Percentiles rank a stretch among this genome's conserved stretches.
These are phyloP conservation scores for Cotesia glomerata DNA, from an alignment of 1,140 invertebrate genomes.

Conservation along the genomic window DNA sequence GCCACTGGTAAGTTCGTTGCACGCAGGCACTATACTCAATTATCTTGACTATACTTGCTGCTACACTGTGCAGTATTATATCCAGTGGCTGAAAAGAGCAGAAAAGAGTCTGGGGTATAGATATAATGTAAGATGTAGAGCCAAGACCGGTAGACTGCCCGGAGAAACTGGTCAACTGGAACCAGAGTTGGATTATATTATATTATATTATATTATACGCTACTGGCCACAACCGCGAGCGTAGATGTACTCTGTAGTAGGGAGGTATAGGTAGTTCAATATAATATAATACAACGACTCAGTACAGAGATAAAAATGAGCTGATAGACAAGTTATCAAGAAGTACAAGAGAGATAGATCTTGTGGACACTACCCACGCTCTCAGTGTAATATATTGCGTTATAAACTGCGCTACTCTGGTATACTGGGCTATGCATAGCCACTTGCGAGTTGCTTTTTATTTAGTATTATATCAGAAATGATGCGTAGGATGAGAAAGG, in stretches of 20 bases:
- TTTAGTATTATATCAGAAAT: background rate
- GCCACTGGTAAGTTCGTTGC: slow-evolving; percentile 42
- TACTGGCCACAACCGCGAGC: slow-evolving; percentile 12
- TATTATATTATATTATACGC: slow-evolving; percentile 28
- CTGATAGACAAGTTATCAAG: background rate
- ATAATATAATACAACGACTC: background rate
- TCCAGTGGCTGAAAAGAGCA: background rate
- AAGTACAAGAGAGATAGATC: background rate
- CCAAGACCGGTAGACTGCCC: slow-evolving; percentile 25
- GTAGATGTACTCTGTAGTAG: background rate
- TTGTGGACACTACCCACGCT: slow-evolving; percentile 49
- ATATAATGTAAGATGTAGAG: background rate
- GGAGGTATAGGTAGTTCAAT: too few relatives aligned
- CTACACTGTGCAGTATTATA: background rate
- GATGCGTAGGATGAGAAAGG: slow-evolving; percentile 55
- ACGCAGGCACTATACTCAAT: slow-evolving; percentile 18
- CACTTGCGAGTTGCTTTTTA: too few relatives aligned
- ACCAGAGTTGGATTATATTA: slow-evolving; percentile 38
- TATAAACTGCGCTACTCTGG: slow-evolving; percentile 46
- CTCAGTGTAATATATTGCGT: slow-evolving; percentile 50
- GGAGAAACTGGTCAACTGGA: slow-evolving; percentile 52
- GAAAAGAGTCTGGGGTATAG: background rate
- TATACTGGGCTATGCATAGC: background rate
- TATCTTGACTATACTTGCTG: background rate
- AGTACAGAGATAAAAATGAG: background rate